Evolutionary conservation across 1,140 invertebrate genomes (phyloP).

Genomic region (Bombus soroeensis): DNA sequence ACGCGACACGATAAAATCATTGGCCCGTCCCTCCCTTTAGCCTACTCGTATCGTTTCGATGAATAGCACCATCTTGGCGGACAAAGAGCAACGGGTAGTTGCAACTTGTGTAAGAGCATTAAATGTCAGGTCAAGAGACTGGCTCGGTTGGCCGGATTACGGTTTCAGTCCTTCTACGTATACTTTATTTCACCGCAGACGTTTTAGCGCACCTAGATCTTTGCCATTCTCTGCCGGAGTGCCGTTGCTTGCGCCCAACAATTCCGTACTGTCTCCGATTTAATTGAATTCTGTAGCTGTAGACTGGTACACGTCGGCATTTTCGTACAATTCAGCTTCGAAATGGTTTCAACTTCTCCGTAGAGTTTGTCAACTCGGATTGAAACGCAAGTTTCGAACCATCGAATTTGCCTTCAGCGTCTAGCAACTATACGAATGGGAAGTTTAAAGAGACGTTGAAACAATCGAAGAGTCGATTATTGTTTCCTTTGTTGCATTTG

Average conservation of each 20-base stretch:
- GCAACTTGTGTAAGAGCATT: slow-evolving; percentile 73
- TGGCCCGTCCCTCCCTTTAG: slow-evolving; percentile 46
- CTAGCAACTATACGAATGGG: too few species aligned
- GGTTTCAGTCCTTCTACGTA: slow-evolving; percentile 30
- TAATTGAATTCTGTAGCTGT: not conserved
- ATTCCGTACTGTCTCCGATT: not conserved
- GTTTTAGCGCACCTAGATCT: slow-evolving; percentile 62
- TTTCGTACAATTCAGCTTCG: not conserved
- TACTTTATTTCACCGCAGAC: slow-evolving; percentile 59
- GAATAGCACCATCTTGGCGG: slow-evolving; percentile 64
- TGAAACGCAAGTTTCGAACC: too few species aligned
- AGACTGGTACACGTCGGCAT: too few species aligned
- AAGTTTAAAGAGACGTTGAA: too few species aligned
- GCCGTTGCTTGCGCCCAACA: not conserved
- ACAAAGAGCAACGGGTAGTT: slow-evolving; percentile 69
- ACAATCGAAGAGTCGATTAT: too few species aligned
- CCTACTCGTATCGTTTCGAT: slow-evolving; percentile 40
- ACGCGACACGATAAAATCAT: slow-evolving; percentile 37
- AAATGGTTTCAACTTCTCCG: not conserved
- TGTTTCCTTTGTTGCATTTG: too few species aligned
- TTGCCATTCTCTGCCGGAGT: slow-evolving; percentile 13
- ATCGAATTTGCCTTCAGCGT: too few species aligned
- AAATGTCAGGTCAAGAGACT: slow-evolving; percentile 78
- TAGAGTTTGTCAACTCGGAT: too few species aligned
- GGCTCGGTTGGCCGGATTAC: slow-evolving; percentile 58